Evolutionary conservation across 2,888 invertebrate species (phyloP), one percentile per base, ranked within the genome.

Genomic region (Nemotelus nigrinus): DNA sequence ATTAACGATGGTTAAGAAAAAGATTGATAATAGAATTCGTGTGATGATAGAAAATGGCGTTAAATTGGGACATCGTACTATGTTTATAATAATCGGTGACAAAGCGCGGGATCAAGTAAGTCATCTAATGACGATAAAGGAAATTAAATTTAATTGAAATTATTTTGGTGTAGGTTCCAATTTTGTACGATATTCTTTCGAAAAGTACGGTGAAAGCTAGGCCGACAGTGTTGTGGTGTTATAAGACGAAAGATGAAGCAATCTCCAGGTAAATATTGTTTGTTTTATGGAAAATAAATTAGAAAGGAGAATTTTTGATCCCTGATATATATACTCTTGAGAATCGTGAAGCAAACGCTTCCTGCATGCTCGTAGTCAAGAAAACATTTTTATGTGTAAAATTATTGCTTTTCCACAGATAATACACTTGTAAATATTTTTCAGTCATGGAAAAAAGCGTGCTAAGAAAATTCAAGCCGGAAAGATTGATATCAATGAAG

Each of bases 31-130:
- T 85, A 92, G 99, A 76, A 95, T 99, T 80, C 91, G 98, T 70
- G 92, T 96, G 43, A 90, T 99, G 88, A 98, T 99, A 84, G 99
- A 99, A 88, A 98, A 98, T 93, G 98, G 98, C 47, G 96, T 98
- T 67, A 92, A 92, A 83, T 86, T 92, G 72, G 94, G 95, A 1
- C 98, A 99, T 85, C 91, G 99, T 77, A 96, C 97, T 2, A 92
- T 99, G 92, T 96, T 99, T 88, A 92, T 97, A 65, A 89, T 99
- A 72, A 96, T 99, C 55, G 99, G 99, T 2, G 97, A 99, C 85
- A 98, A 98, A 89, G 94, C 95, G 39, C 91, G 94, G 85, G 98
- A 99, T 88, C 98, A 99, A 90, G 97, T 96, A 88, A 25, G 25
- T 25, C 83, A 83, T 79, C 67, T 45, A 6, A 44, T 7, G 25